Conservation (phyloP, 2,888 invertebrate genomes). For the Drosophila pegasa region DNA sequence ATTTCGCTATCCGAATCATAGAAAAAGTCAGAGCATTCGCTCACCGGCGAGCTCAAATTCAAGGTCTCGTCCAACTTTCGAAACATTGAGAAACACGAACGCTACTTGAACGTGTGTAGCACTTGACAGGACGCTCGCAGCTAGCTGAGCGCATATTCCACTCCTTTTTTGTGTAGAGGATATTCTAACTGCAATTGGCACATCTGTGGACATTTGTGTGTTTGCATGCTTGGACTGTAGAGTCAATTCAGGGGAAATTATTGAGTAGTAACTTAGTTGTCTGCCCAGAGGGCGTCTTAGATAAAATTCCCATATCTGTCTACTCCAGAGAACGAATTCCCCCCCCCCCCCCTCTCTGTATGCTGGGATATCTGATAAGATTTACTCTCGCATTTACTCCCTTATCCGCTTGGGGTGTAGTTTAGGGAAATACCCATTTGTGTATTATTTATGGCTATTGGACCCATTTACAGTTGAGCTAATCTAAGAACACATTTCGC, state of each 20-base stretch:
- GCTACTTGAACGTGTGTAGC: not conserved
- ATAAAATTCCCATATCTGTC: not conserved
- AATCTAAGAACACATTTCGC: slow-evolving; percentile 21
- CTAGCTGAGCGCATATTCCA: not conserved
- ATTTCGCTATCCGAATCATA: not conserved
- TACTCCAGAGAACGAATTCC: no score
- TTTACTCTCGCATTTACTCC: no score
- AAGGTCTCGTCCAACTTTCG: not conserved
- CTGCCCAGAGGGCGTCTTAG: not conserved
- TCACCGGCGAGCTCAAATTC: not conserved
- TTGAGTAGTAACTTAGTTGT: no score
- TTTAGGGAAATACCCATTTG: not conserved
- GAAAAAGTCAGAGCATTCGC: not conserved
- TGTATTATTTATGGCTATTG: not conserved
- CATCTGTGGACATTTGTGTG: no score
- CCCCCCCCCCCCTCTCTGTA: no score
- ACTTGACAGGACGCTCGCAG: slow-evolving; percentile 14
- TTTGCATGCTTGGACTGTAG: no score
- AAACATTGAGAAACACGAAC: slow-evolving; percentile 11
- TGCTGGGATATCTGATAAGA: no score
- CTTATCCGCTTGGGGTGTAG: not conserved
- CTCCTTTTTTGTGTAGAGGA: no score
- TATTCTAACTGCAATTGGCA: no score
- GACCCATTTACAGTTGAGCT: slow-evolving; percentile 8
- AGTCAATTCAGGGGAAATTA: no score